Evolutionary conservation across 2,113 vertebrate genomes (phyloP).

Genomic region (Vicugna pacos): DNA sequence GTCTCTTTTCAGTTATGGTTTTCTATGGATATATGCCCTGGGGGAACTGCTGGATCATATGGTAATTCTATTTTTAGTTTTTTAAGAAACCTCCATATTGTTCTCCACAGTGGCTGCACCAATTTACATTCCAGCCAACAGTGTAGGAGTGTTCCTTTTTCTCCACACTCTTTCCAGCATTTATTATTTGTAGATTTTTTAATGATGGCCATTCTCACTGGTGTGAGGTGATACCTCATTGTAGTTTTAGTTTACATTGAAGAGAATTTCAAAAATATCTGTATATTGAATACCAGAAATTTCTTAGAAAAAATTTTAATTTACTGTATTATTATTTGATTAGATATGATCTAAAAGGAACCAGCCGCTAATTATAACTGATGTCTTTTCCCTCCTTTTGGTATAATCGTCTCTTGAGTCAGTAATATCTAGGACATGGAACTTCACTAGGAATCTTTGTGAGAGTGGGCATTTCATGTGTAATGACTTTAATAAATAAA

Average conservation of each 20-base stretch:
- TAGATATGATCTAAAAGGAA: not conserved
- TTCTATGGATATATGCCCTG: too few species aligned
- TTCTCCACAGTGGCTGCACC: too few species aligned
- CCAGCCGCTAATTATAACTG: not conserved
- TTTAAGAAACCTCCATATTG: too few species aligned
- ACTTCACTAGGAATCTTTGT: not conserved
- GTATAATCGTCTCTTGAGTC: not conserved
- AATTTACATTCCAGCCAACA: too few species aligned
- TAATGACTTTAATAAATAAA: constrained; percentile 30
- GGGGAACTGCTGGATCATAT: too few species aligned
- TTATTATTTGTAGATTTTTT: too few species aligned
- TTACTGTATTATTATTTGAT: not conserved
- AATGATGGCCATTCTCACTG: too few species aligned
- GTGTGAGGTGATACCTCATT: too few species aligned
- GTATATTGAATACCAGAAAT: not conserved
- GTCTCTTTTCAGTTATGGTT: too few species aligned
- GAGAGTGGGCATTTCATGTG: not conserved
- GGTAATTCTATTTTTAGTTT: too few species aligned
- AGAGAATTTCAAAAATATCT: not conserved
- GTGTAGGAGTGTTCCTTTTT: too few species aligned
- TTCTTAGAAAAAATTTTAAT: constrained; percentile 36
- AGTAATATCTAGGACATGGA: not conserved
- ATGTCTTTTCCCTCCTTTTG: not conserved
- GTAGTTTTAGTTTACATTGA: not conserved
- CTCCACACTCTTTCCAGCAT: too few species aligned